Conservation (phyloP, 2,797 vertebrate genomes). For the Danio tinwini region DNA sequence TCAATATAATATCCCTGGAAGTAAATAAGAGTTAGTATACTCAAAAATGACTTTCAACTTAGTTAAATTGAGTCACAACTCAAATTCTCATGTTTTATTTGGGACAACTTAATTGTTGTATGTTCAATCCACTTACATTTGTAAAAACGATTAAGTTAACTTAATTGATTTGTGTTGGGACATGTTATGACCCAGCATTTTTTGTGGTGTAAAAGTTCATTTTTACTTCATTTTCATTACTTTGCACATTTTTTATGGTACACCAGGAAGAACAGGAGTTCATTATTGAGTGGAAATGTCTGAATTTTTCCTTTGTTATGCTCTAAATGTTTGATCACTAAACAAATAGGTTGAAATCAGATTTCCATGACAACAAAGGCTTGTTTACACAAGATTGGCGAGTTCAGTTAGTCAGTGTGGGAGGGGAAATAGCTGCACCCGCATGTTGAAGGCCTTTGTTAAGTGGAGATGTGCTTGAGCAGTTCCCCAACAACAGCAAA, state of each 20-base stretch:
- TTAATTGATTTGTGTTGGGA: too few species aligned
- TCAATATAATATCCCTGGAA: too few species aligned
- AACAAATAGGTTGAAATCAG: slow-evolving; percentile 49
- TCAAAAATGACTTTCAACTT: too few species aligned
- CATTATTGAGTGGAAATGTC: not conserved
- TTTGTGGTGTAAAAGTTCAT: too few species aligned
- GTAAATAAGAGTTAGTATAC: too few species aligned
- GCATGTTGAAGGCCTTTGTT: slow-evolving; percentile 38
- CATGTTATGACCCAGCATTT: too few species aligned
- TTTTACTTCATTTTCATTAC: not conserved
- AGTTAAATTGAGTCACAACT: too few species aligned
- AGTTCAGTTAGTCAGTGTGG: slow-evolving; percentile 71
- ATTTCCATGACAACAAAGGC: slow-evolving; percentile 67
- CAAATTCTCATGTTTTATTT: too few species aligned
- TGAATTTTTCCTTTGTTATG: not conserved
- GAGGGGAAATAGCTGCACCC: slow-evolving; percentile 51
- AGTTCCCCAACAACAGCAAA: slow-evolving; percentile 54
- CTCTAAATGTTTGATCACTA: not conserved
- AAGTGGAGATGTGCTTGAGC: slow-evolving; percentile 30
- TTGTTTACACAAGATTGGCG: slow-evolving; percentile 71
- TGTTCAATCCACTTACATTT: too few species aligned
- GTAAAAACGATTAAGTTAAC: too few species aligned
- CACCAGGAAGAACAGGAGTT: not conserved
- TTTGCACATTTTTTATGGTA: not conserved
- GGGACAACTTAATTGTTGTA: too few species aligned